Evolutionary conservation across 2,113 vertebrate species (phyloP).

Genomic region (Promerops cafer): DNA sequence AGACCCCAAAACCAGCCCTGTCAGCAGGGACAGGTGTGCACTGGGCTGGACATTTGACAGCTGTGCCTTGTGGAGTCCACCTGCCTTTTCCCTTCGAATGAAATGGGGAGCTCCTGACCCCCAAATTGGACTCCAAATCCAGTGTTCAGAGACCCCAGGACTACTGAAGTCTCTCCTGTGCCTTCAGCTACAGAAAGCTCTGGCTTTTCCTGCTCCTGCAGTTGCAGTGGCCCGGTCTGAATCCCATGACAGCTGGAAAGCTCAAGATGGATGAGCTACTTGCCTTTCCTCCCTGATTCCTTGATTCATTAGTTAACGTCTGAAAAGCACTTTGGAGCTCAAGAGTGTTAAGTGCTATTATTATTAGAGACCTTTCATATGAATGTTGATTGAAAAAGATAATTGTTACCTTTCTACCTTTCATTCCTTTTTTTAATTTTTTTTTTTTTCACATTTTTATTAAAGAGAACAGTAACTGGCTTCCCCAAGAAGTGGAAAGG

Average conservation of each 20-base stretch:
- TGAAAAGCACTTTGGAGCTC: constrained; percentile 44
- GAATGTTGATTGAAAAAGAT: constrained; percentile 18
- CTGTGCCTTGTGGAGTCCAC: not conserved
- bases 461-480: not conserved
- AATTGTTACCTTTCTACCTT: constrained; percentile 32
- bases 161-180: not conserved
- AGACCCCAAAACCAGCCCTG: not conserved
- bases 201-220: not conserved
- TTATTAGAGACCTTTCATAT: constrained; percentile 37
- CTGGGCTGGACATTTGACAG: not conserved
- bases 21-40: not conserved
- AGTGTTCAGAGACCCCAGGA: not conserved
- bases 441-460: not conserved
- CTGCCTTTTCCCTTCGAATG: not conserved
- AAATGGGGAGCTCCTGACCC: not conserved
- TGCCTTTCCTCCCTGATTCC: not conserved
- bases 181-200: not conserved
- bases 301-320: constrained; percentile 44
- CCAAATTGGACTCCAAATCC: not conserved
- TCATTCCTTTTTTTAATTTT: not conserved
- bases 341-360: constrained; percentile 44
- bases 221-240: not conserved
- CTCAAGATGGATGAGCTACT: constrained; percentile 5
- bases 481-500: not conserved
- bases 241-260: not conserved